Base-by-base conservation (phyloP, 1,140 invertebrate species). In the Zaprionus camerounensis region DNA sequence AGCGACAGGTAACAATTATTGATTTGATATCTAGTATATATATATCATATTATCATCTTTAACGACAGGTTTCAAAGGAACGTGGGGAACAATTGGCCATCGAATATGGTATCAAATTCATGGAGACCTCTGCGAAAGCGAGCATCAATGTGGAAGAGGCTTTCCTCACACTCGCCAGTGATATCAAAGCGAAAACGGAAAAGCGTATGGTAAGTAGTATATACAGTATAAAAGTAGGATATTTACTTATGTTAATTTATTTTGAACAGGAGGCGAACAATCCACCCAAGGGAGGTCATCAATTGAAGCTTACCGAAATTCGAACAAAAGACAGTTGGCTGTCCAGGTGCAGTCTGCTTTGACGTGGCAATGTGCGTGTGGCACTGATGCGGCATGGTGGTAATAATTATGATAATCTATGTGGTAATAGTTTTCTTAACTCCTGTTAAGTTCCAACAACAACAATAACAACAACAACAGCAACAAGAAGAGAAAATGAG, bases 101-200 rank as follows among this genome's bases (percentile, higher is more conserved):
- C 57, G 97, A 99, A 94, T 98, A 98, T 94, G 96, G 97, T 85
- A 98, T 98, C 91, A 97, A 97, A 92, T 98, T 98, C 94, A 97
- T 98, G 95, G 97, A 98, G 94, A 98, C 97, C 51, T 98, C 97
- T 79, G 97, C 97, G 17, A 98, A 98, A 94, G 96, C 97, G 34
- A 97, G 97, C 93, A 96, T 97, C 86, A 97, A 98, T 92, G 97
- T 98, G 49, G 97, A 98, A 93, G 96, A 97, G 78, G 97, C 97
- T 49, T 98, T 98, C 94, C 97, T 97, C 81, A 98, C 97, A 79
- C 94, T 99, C 87, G 98, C 98, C 28, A 95, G 97, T 91, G 97
- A 98, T 93, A 98, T 98, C 83, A 99, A 98, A 94, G 95, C 96
- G 49, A 98, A 98, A 95, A 98, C 97, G 95, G 98, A 98, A 94